Evolutionary conservation across 2,888 invertebrate genomes (phyloP).

Genomic region (Nipponacmea schrenckii): DNA sequence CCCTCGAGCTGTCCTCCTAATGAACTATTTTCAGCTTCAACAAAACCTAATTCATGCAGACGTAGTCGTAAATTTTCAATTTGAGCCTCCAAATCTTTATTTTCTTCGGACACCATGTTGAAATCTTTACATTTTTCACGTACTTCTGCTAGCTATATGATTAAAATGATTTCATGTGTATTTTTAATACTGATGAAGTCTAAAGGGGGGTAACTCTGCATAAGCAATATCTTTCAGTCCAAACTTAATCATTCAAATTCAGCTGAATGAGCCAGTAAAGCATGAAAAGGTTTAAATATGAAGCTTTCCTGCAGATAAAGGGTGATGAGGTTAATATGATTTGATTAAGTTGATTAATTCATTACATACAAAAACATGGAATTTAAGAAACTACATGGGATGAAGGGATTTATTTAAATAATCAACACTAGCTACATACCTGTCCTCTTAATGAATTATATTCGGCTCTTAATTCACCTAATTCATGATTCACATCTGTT

Average conservation of each 20-base stretch:
- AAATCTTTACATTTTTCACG: slow-evolving; percentile 22
- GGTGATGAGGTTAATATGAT: too few species aligned
- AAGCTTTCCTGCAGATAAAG: too few species aligned
- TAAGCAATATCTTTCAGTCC: not conserved
- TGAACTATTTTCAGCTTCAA: slow-evolving; percentile 39
- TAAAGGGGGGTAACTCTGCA: not conserved
- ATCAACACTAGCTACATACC: slow-evolving; percentile 32
- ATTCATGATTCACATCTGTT: slow-evolving; percentile 46
- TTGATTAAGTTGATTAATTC: too few species aligned
- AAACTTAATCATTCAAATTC: not conserved
- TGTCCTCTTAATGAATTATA: slow-evolving; percentile 50
- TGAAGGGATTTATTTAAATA: too few species aligned
- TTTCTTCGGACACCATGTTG: slow-evolving; percentile 34
- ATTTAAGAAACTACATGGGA: too few species aligned
- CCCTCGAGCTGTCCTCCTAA: slow-evolving; percentile 43
- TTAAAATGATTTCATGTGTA: too few species aligned
- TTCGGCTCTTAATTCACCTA: slow-evolving; percentile 47
- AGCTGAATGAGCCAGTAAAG: too few species aligned
- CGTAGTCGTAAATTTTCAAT: slow-evolving; percentile 36
- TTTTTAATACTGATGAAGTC: slow-evolving; percentile 4
- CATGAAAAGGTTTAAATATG: too few species aligned
- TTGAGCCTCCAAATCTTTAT: slow-evolving; percentile 42
- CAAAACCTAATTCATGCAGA: slow-evolving; percentile 32
- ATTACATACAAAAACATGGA: too few species aligned
- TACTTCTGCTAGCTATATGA: slow-evolving; percentile 10